Percentiles rank a stretch among this genome's conserved stretches.
phyloP scores from a whole-genome alignment of 2,888 invertebrate genomes.

The Caenorhabditis sulstoni region DNA sequence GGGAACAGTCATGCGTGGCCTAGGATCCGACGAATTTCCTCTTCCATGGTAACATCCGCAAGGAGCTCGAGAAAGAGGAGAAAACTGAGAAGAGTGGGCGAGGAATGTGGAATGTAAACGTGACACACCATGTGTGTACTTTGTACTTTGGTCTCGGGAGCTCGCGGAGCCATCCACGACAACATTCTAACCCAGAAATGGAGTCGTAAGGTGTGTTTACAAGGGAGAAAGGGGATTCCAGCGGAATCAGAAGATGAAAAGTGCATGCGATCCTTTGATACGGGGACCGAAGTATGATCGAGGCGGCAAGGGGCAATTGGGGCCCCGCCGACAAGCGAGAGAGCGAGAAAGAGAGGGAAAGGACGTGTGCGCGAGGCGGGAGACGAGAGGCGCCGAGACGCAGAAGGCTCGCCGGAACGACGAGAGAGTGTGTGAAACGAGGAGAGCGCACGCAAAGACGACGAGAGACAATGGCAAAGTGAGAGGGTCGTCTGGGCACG shows the following conservation, averaged over 20 bases:
- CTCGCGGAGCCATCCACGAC: no score
- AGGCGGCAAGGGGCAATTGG: conserved; percentile 10
- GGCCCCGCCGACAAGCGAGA: neutral
- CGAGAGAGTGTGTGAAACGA: neutral
- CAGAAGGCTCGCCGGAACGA: neutral
- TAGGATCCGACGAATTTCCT: no score
- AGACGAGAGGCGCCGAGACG: neutral
- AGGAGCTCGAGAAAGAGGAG: no score
- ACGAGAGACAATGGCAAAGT: conserved; percentile 1
- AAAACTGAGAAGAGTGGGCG: neutral
- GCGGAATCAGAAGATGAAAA: conserved; percentile 32
- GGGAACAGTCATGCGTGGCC: no score
- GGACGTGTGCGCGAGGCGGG: conserved; percentile 11
- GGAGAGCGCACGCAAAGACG: neutral
- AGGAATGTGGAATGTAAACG: neutral
- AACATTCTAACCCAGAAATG: neutral
- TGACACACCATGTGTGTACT: neutral
- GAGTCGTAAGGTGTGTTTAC: neutral
- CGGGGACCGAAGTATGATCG: conserved; percentile 51
- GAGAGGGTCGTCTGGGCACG: no score
- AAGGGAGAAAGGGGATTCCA: no score
- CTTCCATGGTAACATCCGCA: no score
- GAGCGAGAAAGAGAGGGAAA: conserved; percentile 27
- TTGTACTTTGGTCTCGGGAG: neutral
- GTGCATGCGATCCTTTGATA: conserved; percentile 54